Base-by-base conservation (phyloP, 2,797 vertebrate species). In the Phoxinus dragarum region DNA sequence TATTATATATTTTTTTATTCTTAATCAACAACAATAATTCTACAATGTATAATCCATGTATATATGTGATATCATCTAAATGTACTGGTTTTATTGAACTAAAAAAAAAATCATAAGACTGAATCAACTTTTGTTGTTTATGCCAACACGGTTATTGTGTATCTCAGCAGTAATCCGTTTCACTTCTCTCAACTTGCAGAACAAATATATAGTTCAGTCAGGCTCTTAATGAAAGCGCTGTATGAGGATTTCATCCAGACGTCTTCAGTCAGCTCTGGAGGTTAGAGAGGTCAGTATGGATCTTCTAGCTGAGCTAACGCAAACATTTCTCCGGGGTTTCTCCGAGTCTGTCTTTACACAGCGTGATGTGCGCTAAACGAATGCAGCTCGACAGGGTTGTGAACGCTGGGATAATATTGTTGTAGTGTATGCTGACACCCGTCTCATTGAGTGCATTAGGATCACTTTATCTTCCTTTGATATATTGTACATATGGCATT, bases 401-500 rank as follows among this genome's bases (percentile, higher is more conserved):
- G 52, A 82, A 71, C 75, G 80, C 44, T 85, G 72, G 31, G 19
- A 81, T 84, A 89, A 87, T 84, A 86, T 87, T 89, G 80, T 87
- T 66, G n/a, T 54, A 86, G 66, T 47, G n/a, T 64, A 47, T 44
- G 27, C 44, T 86, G 40, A 84, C 78, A 47, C 73, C 71, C 21
- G 5, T 82, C 44, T 87, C 49, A 23, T 38, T 52, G 17, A 66
- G 59, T 86, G 79, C 68, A 61, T 81, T 69, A 19, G 56, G 27
- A 40, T 34, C 36, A 80, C 36, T 56, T 74, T 59, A 71, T 21
- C 82, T 64, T 76, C n/a, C 54, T 82, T 81, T 77, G 34, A 68
- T 47, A 61, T 52, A 74, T 85, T 34, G 49, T 67, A 10, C 14
- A 6, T 21, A 54, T 49, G 21, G 6, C 21, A 2, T 52, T 68